Evolutionary conservation across 2,797 vertebrate species (phyloP), one percentile per base, ranked within the genome.

Genomic region (Mormyrus hasselquistii): DNA sequence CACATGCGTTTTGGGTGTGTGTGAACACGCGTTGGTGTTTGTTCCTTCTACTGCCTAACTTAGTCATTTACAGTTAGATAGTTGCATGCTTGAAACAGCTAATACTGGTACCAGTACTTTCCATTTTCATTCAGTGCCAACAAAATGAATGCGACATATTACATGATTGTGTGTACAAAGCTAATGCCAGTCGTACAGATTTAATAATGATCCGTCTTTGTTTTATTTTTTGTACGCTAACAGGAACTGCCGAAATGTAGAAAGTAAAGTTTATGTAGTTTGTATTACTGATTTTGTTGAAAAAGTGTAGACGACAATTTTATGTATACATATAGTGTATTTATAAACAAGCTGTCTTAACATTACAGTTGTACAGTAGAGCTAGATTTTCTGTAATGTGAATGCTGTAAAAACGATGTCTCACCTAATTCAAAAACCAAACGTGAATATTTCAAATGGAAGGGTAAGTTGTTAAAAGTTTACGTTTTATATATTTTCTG

Each of bases 401-500:
- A 55, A 88, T 83, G 52, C 73, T 83, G 38, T 83, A 83, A 83
- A 79, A 83, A 83, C 83, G 19, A 53, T 88, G 73, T 88, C 25
- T 88, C 76, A 83, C 52, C 2, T 59, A 59, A 53, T 34, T 52
- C 38, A 49, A 47, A 88, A 88, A 76, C 88, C 88, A 83, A 83
- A 59, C 52, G 19, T 53, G 41, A 86, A 38, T 29, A 86, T 19
- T 86, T 34, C n/a, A 55, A 57, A 57, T 2, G 4, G 50, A n/a
- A 88, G 22, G 16, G 65, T 38, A 38, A 38, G 50, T 47, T 62
- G 88, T 83, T 41, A 84, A 47, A 88, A 34, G 88, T 83, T 59
- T 83, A 88, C 88, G 19, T 88, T 88, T 88, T 88, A 14, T 88
- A 84, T 88, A 86, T 85, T 91, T 92, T 90, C 89, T 88, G 90